Percentiles rank a stretch among this genome's conserved stretches.
Conservation (phyloP, 2,888 invertebrate genomes). For the Andrena minutula region DNA sequence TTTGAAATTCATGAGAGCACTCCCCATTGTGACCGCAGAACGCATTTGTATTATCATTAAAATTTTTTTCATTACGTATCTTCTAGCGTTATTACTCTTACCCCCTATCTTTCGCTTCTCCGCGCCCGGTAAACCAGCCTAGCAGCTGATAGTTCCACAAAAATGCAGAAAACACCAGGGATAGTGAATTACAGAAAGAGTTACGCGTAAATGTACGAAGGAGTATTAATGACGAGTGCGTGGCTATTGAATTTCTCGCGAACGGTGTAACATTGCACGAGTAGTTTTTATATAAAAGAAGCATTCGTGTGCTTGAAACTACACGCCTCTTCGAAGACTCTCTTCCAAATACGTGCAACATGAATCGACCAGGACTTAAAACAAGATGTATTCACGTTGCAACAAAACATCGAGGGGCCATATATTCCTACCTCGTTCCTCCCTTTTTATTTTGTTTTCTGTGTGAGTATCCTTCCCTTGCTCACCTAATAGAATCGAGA, state of each 20-base stretch:
- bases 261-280: constrained; percentile 22
- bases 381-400: constrained; percentile 27
- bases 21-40: background rate
- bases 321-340: constrained; percentile 10
- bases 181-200: background rate
- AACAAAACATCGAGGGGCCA: constrained; percentile 17
- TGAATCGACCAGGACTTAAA: constrained; percentile 34
- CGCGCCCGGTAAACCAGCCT: background rate
- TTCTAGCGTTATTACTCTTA: background rate
- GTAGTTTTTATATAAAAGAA: constrained; percentile 28
- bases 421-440: background rate
- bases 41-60: constrained; percentile 3
- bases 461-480: background rate
- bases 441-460: background rate
- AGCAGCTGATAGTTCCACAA: background rate
- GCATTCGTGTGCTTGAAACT: background rate
- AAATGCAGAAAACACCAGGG: too few species aligned
- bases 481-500: background rate
- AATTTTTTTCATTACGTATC: constrained; percentile 21
- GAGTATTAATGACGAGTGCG: constrained; percentile 21
- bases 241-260: constrained; percentile 9
- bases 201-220: background rate
- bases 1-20: constrained; percentile 15
- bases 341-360: constrained; percentile 23
- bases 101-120: background rate